Evolutionary conservation across 2,888 invertebrate species (phyloP), one percentile per base, ranked within the genome.

Genomic region (Parelbella ahira): DNA sequence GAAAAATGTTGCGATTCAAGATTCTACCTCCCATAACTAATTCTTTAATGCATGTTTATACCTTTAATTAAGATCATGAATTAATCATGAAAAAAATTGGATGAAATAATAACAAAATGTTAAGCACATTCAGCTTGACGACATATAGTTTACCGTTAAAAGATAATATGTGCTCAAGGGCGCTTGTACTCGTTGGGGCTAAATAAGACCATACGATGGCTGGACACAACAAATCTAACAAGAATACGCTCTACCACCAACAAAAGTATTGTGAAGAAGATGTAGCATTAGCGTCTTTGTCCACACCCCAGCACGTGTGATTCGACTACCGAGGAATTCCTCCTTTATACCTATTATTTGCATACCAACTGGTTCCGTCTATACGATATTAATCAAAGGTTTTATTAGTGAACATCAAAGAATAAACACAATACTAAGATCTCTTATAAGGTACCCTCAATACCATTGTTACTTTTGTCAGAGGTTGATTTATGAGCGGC

Each of bases 331-430:
- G 74, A 71, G 62, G 70, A 72, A 72, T 73, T 75, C 68, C 56
- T 60, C 54, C 67, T 58, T 75, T 77, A 68, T 63, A 67, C 66
- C 68, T 68, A 78, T 75, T 86, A 87, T 87, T 87, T 86, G 87
- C 87, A 86, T 87, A 84, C 80, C 78, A 71, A 80, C 83, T 76
- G 83, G 86, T 84, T 78, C 73, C 70, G 60, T 73, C 77, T 74
- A 86, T 87, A 81, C 84, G 87, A 86, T 87, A 86, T 86, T 87
- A 86, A 87, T 87, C 87, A 87, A 86, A 84, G 82, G 86, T 86
- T 87, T 87, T 87, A 87, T 87, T 86, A 86, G 83, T 82, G 84
- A 86, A 86, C 82, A 86, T 87, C 86, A 87, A 86, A 87, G 87
- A 79, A 76, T 80, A 74, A 67, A 72, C 76, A 87, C 86, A 87